Percentiles rank a stretch among this genome's conserved stretches.
phyloP scores from a whole-genome alignment of 2,113 vertebrate species.

The Willisornis vidua region DNA sequence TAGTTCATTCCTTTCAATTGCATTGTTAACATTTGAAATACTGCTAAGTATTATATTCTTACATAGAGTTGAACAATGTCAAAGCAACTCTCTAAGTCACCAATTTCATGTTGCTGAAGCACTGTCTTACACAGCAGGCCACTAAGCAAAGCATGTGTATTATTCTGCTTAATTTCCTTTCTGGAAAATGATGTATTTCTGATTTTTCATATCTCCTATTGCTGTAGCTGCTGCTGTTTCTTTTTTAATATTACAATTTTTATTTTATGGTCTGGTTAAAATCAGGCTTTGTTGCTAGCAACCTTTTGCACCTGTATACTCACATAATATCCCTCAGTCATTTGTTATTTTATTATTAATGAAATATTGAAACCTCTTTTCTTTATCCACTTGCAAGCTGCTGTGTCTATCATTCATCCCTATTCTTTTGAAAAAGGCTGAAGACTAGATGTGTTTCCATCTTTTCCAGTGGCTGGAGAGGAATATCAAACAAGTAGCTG shows the following conservation, averaged over 20 bases:
- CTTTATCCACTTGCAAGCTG: background rate
- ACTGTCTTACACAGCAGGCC: background rate
- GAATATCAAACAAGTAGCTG: background rate
- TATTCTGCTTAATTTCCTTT: background rate
- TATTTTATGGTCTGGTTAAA: background rate
- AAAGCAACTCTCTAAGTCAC: background rate
- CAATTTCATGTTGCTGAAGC: background rate
- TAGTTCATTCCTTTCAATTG: background rate
- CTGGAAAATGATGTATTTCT: background rate
- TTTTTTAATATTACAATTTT: background rate
- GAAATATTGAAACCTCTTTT: background rate
- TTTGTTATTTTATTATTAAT: slow-evolving; percentile 24
- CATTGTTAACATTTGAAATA: background rate
- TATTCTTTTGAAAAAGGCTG: background rate
- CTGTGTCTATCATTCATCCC: background rate
- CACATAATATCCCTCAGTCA: background rate
- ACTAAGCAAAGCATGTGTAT: background rate
- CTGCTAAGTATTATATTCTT: background rate
- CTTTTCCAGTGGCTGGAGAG: background rate
- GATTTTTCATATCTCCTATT: background rate
- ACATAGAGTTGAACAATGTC: background rate
- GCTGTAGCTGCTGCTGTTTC: background rate
- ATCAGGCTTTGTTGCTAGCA: background rate
- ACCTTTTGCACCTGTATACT: background rate
- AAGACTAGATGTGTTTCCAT: background rate